Evolutionary conservation across 2,113 vertebrate genomes (phyloP).

Genomic region (Candoia aspera): DNA sequence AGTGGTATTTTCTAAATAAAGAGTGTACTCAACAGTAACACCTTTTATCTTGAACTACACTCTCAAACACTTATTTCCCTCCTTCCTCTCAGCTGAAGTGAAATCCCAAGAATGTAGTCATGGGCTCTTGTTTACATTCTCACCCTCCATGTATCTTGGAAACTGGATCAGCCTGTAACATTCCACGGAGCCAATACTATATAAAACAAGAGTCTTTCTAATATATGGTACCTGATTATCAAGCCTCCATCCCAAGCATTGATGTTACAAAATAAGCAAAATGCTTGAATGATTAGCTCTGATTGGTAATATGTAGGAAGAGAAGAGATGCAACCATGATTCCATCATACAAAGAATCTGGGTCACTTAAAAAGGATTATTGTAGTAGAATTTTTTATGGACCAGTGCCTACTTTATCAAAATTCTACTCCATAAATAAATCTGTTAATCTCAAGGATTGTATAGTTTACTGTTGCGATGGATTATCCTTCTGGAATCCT

Average conservation of each 20-base stretch:
- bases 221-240: slow-evolving; percentile 15
- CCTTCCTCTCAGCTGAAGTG: slow-evolving; percentile 51
- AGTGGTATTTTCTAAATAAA: not conserved
- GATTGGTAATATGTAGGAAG: not conserved
- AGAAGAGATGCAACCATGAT: not conserved
- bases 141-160: slow-evolving; percentile 69
- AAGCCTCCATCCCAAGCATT: not conserved
- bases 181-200: slow-evolving; percentile 59
- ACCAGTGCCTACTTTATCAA: not conserved
- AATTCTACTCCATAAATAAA: not conserved
- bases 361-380: not conserved
- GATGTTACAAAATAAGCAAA: not conserved
- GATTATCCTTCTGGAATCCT: not conserved
- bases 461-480: not conserved
- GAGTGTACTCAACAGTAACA: slow-evolving; percentile 49
- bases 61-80: slow-evolving; percentile 67
- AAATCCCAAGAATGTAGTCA: slow-evolving; percentile 78
- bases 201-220: slow-evolving; percentile 23
- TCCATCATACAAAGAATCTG: not conserved
- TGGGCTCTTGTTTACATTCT: slow-evolving; percentile 68
- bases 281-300: not conserved
- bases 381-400: not conserved
- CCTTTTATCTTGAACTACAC: slow-evolving; percentile 61
- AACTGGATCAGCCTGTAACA: slow-evolving; percentile 68
- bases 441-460: not conserved